Percentiles rank a stretch among this genome's conserved stretches.
Evolutionary conservation across 2,113 vertebrate genomes (phyloP).

Genomic region (Oryzias melastigma): DNA sequence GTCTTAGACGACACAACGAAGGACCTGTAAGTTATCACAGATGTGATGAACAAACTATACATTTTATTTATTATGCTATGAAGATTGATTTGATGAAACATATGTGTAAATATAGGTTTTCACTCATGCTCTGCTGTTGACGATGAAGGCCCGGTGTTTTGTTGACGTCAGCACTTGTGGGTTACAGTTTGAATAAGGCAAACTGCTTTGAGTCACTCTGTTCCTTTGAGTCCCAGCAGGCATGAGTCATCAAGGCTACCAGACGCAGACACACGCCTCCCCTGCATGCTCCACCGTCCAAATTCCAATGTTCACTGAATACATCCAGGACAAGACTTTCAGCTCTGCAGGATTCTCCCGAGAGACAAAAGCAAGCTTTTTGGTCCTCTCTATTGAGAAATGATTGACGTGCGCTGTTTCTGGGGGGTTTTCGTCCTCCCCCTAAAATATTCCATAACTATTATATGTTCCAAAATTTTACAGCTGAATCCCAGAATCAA

Average conservation of each 20-base stretch:
- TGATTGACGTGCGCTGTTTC: neutral
- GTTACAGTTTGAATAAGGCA: slow-evolving; percentile 28
- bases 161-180: slow-evolving; percentile 26
- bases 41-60: no score
- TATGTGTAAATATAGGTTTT: slow-evolving; percentile 13
- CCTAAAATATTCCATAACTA: neutral
- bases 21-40: no score
- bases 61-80: no score
- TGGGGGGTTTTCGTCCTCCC: no score
- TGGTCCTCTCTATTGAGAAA: neutral
- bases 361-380: neutral
- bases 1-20: no score
- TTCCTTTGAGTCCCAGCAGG: slow-evolving; percentile 42
- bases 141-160: slow-evolving; percentile 13
- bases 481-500: neutral
- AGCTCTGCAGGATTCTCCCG: neutral
- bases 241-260: slow-evolving; percentile 58
- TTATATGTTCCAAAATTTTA: neutral
- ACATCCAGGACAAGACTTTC: slow-evolving; percentile 19
- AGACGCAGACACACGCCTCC: slow-evolving; percentile 14
- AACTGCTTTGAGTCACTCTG: slow-evolving; percentile 39
- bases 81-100: neutral
- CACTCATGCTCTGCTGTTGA: slow-evolving; percentile 11
- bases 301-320: slow-evolving; percentile 21
- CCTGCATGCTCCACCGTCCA: slow-evolving; percentile 27